Evolutionary conservation across 2,888 invertebrate species (phyloP).

Genomic region (Phyto melanocephala): DNA sequence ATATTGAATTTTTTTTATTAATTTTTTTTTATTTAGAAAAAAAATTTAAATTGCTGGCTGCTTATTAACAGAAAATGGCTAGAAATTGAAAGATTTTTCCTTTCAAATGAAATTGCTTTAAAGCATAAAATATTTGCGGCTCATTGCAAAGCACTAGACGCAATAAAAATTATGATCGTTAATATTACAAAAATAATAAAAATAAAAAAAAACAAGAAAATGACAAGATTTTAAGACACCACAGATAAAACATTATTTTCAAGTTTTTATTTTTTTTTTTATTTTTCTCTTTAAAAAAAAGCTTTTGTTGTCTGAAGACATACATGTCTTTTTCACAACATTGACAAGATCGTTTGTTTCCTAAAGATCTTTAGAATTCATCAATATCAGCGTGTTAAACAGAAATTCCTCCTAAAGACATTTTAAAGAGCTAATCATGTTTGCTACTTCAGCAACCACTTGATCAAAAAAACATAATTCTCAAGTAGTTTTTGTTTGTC

Average conservation of each 20-base stretch:
- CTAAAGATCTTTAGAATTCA: conserved; percentile 45
- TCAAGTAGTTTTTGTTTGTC: conserved; percentile 48
- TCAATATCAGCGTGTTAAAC: conserved; percentile 48
- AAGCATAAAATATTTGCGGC: conserved; percentile 74
- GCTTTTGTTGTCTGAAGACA: conserved; percentile 23
- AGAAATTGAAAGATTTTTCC: conserved; percentile 45
- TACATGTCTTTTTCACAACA: conserved; percentile 29
- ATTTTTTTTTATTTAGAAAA: conserved; percentile 9
- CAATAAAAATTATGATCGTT: conserved; percentile 72
- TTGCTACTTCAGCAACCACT: conserved; percentile 62
- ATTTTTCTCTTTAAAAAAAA: neutral
- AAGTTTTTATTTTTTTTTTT: too few species aligned
- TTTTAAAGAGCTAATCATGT: conserved; percentile 65
- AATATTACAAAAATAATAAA: conserved; percentile 29
- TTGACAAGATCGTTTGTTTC: conserved; percentile 52
- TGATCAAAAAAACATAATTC: conserved; percentile 55
- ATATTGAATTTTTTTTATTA: conserved; percentile 46
- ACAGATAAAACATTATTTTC: conserved; percentile 10
- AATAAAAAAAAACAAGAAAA: conserved; percentile 13
- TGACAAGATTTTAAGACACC: conserved; percentile 9
- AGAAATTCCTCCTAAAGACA: conserved; percentile 46
- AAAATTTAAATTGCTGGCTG: conserved; percentile 1
- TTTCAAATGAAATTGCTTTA: conserved; percentile 67
- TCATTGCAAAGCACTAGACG: conserved; percentile 78
- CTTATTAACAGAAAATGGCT: conserved; percentile 7